phyloP scores from a whole-genome alignment of 2,113 vertebrate species.

The Siniperca knerii region DNA sequence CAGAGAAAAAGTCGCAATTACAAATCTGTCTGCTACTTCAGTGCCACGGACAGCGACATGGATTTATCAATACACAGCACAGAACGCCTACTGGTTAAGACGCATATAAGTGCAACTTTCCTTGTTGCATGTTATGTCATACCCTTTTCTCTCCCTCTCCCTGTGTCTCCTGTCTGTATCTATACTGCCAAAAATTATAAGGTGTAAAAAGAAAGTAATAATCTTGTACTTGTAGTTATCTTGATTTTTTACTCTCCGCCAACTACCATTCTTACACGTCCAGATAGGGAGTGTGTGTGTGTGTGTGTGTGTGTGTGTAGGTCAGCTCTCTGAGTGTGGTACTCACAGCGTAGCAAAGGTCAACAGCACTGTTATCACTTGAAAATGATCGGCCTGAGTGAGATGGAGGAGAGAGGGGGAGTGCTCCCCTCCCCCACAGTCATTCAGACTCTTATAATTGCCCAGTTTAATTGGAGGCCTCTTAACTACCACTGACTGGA shows the following conservation, averaged over 20 bases:
- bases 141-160: neutral
- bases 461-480: slow-evolving; percentile 82
- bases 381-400: slow-evolving; percentile 68
- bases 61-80: too few relatives aligned
- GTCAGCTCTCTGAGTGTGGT: slow-evolving; percentile 67
- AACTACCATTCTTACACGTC: neutral
- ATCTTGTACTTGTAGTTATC: neutral
- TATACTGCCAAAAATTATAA: neutral
- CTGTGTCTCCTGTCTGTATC: neutral
- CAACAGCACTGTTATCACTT: slow-evolving; percentile 79
- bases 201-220: neutral
- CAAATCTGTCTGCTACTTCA: too few relatives aligned
- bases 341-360: slow-evolving; percentile 77
- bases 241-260: neutral
- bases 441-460: slow-evolving; percentile 80
- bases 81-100: too few relatives aligned
- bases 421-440: slow-evolving; percentile 65
- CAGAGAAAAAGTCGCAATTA: too few relatives aligned
- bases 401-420: slow-evolving; percentile 10
- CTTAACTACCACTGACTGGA: slow-evolving; percentile 77
- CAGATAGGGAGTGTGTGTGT: neutral
- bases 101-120: too few relatives aligned
- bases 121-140: neutral
- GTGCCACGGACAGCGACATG: too few relatives aligned
- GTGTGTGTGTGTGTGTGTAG: slow-evolving; percentile 37